Percentiles rank a stretch among this genome's conserved stretches.
phyloP scores from a whole-genome alignment of 1,140 invertebrate genomes.

The Anoplophora glabripennis region DNA sequence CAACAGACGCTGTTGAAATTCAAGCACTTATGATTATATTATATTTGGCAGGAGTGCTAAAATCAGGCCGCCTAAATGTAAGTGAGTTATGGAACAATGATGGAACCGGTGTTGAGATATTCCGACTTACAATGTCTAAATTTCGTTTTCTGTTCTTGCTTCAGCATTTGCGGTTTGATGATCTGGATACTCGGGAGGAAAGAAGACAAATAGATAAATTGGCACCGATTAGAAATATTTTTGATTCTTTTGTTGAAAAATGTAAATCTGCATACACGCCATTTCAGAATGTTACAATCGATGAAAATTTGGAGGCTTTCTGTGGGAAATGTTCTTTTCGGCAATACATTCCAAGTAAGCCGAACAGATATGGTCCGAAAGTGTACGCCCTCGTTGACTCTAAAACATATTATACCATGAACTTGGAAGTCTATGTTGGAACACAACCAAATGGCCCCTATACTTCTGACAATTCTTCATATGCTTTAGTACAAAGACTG shows the following conservation, averaged over 20 bases:
- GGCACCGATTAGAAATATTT: constrained; percentile 6
- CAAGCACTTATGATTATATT: not conserved
- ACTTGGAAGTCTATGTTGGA: constrained; percentile 29
- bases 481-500: constrained; percentile 8
- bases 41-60: constrained; percentile 1
- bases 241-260: constrained; percentile 10
- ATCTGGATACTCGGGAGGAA: constrained; percentile 3
- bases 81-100: constrained; percentile 3
- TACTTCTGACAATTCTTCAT: not conserved
- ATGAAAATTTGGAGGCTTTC: constrained; percentile 29
- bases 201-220: constrained; percentile 5
- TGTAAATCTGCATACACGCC: not conserved
- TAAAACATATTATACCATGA: constrained; percentile 20
- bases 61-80: not conserved
- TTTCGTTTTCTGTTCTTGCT: constrained; percentile 11
- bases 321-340: constrained; percentile 24
- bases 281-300: constrained; percentile 13
- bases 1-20: not conserved
- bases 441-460: constrained; percentile 16
- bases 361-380: constrained; percentile 29
- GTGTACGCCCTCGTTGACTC: constrained; percentile 20
- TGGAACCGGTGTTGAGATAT: constrained; percentile 9
- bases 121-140: constrained; percentile 11
- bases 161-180: constrained; percentile 6
- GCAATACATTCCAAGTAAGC: constrained; percentile 24